Evolutionary conservation across 2,113 vertebrate genomes (phyloP), one percentile per base, ranked within the genome.

Genomic region (Odocoileus virginianus): DNA sequence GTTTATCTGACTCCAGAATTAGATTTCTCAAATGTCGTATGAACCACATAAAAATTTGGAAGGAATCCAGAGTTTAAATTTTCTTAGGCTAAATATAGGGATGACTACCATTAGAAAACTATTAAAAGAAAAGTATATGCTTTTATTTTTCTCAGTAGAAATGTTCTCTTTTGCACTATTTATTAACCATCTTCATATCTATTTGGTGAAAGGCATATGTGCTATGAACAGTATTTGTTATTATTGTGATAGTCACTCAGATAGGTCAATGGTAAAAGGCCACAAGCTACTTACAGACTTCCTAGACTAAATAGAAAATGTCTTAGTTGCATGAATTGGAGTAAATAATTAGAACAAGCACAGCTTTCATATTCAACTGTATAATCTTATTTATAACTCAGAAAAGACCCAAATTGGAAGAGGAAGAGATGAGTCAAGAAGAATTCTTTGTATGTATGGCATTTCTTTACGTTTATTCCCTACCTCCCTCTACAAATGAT

Each of bases 81-180:
- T 79, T 97, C 78, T 89, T 93, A 28, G 64, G 40, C 45, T 95
- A 96, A 98, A 96, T 96, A 90, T 92, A 96, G 25, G 10, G 15
- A 30, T 60, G 95, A 61, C 40, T 55, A 28, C 40, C 40, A 54
- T 58, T 88, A 90, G 10, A 50, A 87, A 64, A 78, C 15, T 50
- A 50, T 88, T 58, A 85, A 96, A n/a, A 90, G 25, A 91, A 95
- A 58, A 93, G 23, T n/a, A 33, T 14, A 94, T 52, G 30, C 52
- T 76, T 71, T 93, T 84, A 78, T 50, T 91, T 97, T 96, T 89
- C 71, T 57, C 8, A 79, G 17, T 87, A 84, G n/a, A 58, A 54
- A 43, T 83, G 17, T 15, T 55, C 36, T 90, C 9, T 67, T 74
- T 50, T 92, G 36, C 40, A 61, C 58, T 55, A 78, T 82, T 97